Conservation (phyloP, 2,888 invertebrate genomes). For the Cremastobaeus sp. region DNA sequence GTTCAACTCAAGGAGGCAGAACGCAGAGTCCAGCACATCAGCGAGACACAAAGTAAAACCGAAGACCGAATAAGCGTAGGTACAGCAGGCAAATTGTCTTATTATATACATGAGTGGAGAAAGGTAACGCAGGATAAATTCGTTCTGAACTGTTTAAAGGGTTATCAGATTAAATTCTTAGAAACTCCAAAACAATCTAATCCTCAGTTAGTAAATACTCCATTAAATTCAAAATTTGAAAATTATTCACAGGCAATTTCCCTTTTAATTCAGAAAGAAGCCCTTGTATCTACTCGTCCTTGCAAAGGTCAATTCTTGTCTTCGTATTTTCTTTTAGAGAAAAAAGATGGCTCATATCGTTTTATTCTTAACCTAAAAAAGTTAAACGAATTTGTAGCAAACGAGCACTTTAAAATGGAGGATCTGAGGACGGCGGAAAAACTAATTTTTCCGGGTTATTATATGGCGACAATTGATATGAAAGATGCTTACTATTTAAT, state of each 20-base stretch:
- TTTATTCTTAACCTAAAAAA: conserved; percentile 59
- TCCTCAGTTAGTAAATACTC: neutral
- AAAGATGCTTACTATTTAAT: conserved; percentile 50
- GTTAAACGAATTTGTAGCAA: conserved; percentile 28
- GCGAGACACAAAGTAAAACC: neutral
- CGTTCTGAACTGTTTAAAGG: neutral
- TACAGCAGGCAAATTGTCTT: neutral
- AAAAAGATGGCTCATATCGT: conserved; percentile 35
- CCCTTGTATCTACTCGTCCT: conserved; percentile 1
- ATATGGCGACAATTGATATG: conserved; percentile 40
- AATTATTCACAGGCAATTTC: neutral
- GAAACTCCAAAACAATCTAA: conserved; percentile 2
- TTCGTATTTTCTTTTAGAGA: conserved; percentile 18
- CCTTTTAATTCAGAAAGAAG: conserved; percentile 5
- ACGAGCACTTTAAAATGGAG: conserved; percentile 61
- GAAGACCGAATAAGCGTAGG: neutral
- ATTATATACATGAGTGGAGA: neutral
- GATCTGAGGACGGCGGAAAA: conserved; percentile 54
- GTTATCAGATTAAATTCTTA: conserved; percentile 5
- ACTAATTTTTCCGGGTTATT: conserved; percentile 23
- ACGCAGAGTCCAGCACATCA: neutral
- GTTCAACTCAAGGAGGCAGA: neutral
- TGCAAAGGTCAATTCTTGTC: conserved; percentile 38
- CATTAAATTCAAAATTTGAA: neutral
- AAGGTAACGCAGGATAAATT: neutral